A percentile compares a stretch with the other conserved stretches of the same genome.
phyloP scores from a whole-genome alignment of 2,888 invertebrate species.

The Tinea pellionella region DNA sequence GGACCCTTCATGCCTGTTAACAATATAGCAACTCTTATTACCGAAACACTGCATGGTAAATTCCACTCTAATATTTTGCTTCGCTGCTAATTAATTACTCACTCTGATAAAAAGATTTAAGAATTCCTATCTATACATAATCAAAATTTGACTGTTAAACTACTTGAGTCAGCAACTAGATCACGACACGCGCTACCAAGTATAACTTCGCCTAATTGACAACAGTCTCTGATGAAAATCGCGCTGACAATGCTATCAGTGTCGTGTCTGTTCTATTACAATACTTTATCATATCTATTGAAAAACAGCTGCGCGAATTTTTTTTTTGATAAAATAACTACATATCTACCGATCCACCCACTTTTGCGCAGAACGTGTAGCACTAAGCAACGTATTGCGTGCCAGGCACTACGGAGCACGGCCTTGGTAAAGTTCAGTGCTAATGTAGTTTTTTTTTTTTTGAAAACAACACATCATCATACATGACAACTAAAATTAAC shows the following conservation, averaged over 20 bases:
- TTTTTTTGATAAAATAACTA: slow-evolving; percentile 22
- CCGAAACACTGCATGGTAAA: background rate
- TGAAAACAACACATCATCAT: slow-evolving; percentile 15
- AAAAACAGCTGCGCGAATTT: slow-evolving; percentile 1
- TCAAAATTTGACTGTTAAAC: slow-evolving; percentile 22
- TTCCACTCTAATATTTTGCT: slow-evolving; percentile 14
- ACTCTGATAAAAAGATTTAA: slow-evolving; percentile 4
- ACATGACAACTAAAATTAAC: background rate
- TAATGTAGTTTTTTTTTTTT: background rate
- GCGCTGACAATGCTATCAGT: background rate
- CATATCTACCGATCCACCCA: slow-evolving; percentile 61
- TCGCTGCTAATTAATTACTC: slow-evolving; percentile 15
- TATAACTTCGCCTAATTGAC: slow-evolving; percentile 17
- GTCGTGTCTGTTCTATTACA: too few species aligned
- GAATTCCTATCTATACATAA: slow-evolving; percentile 16
- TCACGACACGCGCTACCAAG: slow-evolving; percentile 16
- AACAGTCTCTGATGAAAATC: background rate
- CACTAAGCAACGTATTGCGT: slow-evolving; percentile 23
- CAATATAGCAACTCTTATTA: slow-evolving; percentile 21
- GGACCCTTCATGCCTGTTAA: slow-evolving; percentile 71
- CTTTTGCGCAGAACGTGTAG: slow-evolving; percentile 28
- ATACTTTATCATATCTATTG: background rate
- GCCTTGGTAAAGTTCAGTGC: slow-evolving; percentile 54
- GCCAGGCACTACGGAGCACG: slow-evolving; percentile 55
- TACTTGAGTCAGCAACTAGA: background rate